phyloP scores from a whole-genome alignment of 2,113 vertebrate genomes.

The Brachyhypopomus gauderio region DNA sequence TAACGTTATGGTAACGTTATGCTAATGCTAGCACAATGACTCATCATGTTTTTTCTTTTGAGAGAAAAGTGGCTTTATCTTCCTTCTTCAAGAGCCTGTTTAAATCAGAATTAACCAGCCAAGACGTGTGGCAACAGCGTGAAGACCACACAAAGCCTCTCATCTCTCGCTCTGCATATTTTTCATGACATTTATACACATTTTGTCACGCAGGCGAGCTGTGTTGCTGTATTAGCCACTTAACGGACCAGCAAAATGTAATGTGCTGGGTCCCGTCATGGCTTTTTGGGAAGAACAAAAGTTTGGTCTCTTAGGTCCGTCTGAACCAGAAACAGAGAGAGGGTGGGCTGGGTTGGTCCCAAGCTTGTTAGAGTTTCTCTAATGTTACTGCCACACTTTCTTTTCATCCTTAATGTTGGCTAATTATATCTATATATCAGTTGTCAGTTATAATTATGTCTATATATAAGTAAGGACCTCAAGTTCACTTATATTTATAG shows the following conservation, averaged over 20 bases:
- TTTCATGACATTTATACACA: neutral
- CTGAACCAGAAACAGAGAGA: neutral
- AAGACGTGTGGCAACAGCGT: neutral
- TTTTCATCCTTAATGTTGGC: no score
- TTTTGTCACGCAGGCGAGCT: neutral
- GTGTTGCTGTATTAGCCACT: neutral
- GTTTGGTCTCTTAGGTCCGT: neutral
- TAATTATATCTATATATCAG: no score
- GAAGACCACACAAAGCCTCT: slow-evolving; percentile 1
- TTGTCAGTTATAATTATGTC: no score
- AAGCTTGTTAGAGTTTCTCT: neutral
- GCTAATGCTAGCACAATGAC: slow-evolving; percentile 49
- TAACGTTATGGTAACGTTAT: slow-evolving; percentile 23
- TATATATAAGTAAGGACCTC: no score
- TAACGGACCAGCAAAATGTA: neutral
- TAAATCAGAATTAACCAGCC: slow-evolving; percentile 34
- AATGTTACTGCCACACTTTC: neutral
- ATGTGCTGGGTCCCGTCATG: neutral
- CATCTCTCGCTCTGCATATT: neutral
- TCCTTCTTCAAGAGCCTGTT: slow-evolving; percentile 16
- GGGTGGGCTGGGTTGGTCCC: neutral
- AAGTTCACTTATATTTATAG: no score
- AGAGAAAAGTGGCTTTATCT: slow-evolving; percentile 24
- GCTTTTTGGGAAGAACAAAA: neutral
- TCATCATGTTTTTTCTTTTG: slow-evolving; percentile 23